Percentiles rank a stretch among this genome's conserved stretches.
Evolutionary conservation across 1,140 invertebrate species (phyloP).

Genomic region (Drosophila biarmipes): DNA sequence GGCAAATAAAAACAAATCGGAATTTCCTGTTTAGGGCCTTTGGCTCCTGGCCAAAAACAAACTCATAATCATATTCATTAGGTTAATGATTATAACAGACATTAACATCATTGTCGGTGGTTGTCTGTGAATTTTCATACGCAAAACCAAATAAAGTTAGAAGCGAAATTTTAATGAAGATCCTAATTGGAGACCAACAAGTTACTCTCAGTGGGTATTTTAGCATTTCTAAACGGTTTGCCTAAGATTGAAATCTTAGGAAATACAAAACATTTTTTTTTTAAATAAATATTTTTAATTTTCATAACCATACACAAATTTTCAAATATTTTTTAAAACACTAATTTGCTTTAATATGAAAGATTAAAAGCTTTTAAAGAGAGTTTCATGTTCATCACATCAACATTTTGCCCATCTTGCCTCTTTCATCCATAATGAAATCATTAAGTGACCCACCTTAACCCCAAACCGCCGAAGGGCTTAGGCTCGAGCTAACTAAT

Average conservation of each 20-base stretch:
- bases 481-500: constrained; percentile 25
- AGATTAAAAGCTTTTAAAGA: constrained; percentile 5
- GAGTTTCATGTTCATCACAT: constrained; percentile 16
- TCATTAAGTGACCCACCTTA: constrained; percentile 54
- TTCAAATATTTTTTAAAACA: not conserved
- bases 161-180: constrained; percentile 61
- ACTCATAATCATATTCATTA: constrained; percentile 30
- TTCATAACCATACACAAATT: too few relatives aligned
- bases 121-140: constrained; percentile 53
- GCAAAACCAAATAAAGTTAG: constrained; percentile 59
- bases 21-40: constrained; percentile 58
- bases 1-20: constrained; percentile 38
- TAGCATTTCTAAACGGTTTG: not conserved
- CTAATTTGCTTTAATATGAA: not conserved
- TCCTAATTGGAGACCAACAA: constrained; percentile 48
- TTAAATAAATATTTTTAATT: too few relatives aligned
- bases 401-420: not conserved
- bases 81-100: constrained; percentile 21
- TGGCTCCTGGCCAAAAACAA: constrained; percentile 42
- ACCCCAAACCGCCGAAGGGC: constrained; percentile 21
- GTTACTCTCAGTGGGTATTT: not conserved
- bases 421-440: constrained; percentile 51
- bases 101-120: constrained; percentile 48
- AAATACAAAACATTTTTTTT: too few relatives aligned
- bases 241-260: too few relatives aligned